phyloP scores from a whole-genome alignment of 2,113 vertebrate genomes.

The Rhipidura dahli region DNA sequence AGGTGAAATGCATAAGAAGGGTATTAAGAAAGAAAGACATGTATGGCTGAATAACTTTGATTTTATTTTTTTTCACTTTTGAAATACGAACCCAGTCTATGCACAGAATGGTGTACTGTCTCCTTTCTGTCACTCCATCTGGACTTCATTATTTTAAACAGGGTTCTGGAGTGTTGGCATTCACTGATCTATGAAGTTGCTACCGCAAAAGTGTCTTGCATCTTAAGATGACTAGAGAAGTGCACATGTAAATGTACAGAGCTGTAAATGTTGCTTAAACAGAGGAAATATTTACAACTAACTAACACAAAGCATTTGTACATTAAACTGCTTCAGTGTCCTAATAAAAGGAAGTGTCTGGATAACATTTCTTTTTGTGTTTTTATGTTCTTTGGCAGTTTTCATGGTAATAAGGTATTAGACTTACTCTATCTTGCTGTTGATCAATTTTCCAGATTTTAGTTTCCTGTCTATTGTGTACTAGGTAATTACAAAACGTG shows the following conservation, averaged over 20 bases:
- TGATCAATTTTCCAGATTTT: background rate
- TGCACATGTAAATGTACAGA: background rate
- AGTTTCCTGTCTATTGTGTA: background rate
- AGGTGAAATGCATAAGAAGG: slow-evolving; percentile 56
- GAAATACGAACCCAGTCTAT: slow-evolving; percentile 69
- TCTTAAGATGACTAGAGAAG: slow-evolving; percentile 26
- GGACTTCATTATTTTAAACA: slow-evolving; percentile 71
- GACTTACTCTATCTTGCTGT: background rate
- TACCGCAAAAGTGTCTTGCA: background rate
- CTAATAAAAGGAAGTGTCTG: slow-evolving; percentile 35
- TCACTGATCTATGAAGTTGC: slow-evolving; percentile 35
- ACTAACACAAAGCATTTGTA: slow-evolving; percentile 22
- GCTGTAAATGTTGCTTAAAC: slow-evolving; percentile 28
- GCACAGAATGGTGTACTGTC: slow-evolving; percentile 49
- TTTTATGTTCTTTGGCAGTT: background rate
- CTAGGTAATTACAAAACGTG: background rate
- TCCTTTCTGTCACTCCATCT: slow-evolving; percentile 68
- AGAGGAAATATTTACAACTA: slow-evolving; percentile 10
- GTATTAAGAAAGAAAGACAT: slow-evolving; percentile 54
- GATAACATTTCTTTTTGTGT: background rate
- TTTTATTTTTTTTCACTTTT: slow-evolving; percentile 45
- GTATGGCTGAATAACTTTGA: slow-evolving; percentile 61
- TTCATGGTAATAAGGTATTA: background rate
- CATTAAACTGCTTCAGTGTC: background rate
- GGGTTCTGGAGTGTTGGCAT: slow-evolving; percentile 36